Percentiles rank a stretch among this genome's conserved stretches.
These are phyloP conservation scores for Myotis daubentonii DNA, from an alignment of 2,797 vertebrate species.

Conservation along the genomic window DNA sequence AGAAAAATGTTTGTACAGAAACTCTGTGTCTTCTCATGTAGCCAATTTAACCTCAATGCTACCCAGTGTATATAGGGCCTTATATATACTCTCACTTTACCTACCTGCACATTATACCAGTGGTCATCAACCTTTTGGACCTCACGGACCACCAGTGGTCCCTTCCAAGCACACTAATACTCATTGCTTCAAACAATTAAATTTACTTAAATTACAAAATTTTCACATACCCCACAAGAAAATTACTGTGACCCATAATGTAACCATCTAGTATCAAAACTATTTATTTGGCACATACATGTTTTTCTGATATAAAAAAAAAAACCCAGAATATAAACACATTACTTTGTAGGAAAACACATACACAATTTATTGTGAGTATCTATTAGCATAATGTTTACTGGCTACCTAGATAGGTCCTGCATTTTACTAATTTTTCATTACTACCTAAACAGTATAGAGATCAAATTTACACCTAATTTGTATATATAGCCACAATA, in stretches of 20 bases:
- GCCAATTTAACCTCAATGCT: neutral
- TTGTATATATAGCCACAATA: neutral
- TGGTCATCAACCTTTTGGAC: too few relatives aligned
- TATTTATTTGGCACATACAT: neutral
- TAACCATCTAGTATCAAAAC: neutral
- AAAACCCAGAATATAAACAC: neutral
- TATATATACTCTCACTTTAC: neutral
- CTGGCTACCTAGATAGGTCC: neutral
- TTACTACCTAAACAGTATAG: neutral
- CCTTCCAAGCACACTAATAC: neutral
- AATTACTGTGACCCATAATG: neutral
- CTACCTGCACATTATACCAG: neutral
- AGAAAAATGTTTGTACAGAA: neutral
- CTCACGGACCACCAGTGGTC: too few relatives aligned
- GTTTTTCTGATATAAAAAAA: neutral
- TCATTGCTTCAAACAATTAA: neutral
- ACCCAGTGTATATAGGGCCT: neutral
- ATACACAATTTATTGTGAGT: neutral
- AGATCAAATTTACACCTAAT: neutral
- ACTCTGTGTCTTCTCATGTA: neutral
- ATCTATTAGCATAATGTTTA: neutral
- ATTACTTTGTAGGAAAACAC: neutral
- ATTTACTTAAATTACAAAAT: conserved; percentile 2
- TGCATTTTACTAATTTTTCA: neutral
- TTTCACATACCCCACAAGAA: neutral